A percentile compares a stretch with the other conserved stretches of the same genome.
Evolutionary conservation across 2,888 invertebrate species (phyloP).

Genomic region (Netelia melanura): DNA sequence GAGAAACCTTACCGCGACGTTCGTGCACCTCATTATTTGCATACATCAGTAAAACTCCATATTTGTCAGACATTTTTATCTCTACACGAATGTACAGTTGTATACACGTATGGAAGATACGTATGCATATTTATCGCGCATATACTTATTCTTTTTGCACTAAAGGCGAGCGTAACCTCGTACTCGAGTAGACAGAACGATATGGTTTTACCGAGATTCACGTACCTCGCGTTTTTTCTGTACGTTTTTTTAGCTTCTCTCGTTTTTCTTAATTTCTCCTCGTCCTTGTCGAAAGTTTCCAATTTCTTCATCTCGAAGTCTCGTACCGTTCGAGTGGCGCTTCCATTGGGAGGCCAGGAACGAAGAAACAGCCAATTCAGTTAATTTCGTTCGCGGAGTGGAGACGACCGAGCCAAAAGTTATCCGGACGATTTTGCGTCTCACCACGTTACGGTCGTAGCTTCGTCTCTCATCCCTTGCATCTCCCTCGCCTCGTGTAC

Average conservation of each 20-base stretch:
- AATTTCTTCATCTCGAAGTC: conserved; percentile 42
- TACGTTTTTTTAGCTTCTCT: background rate
- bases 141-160: conserved; percentile 19
- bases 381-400: conserved; percentile 47
- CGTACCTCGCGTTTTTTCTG: background rate
- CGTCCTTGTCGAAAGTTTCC: conserved; percentile 28
- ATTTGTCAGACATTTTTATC: conserved; percentile 58
- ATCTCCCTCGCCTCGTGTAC: background rate
- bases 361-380: conserved; percentile 48
- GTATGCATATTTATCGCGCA: conserved; percentile 2
- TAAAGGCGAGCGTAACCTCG: conserved; percentile 3
- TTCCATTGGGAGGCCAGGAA: conserved; percentile 17
- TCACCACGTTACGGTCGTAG: background rate
- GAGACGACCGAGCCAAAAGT: conserved; percentile 4
- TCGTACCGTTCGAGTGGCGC: conserved; percentile 33
- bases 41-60: conserved; percentile 56
- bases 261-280: background rate
- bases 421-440: conserved; percentile 40
- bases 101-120: background rate
- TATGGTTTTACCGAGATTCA: background rate
- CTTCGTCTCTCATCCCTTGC: conserved; percentile 6
- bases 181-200: background rate
- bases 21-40: conserved; percentile 63
- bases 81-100: conserved; percentile 8
- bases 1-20: conserved; percentile 42